These are phyloP conservation scores for Candidula unifasciata DNA, from an alignment of 2,888 invertebrate genomes.

Conservation along the genomic window DNA sequence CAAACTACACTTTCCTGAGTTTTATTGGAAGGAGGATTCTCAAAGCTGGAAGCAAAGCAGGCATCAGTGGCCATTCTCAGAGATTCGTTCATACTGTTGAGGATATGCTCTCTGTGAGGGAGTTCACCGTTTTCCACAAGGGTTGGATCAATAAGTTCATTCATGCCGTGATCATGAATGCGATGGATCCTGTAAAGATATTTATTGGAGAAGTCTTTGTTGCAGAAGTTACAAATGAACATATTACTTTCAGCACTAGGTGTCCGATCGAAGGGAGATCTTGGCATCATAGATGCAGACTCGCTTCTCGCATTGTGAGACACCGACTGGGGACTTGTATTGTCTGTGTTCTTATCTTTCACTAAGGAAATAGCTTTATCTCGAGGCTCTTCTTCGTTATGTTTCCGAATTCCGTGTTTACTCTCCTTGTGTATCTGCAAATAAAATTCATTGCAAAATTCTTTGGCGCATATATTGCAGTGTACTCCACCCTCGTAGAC, in stretches of 20 bases:
- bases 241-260: constrained; percentile 54
- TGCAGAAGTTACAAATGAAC: constrained; percentile 73
- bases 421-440: constrained; percentile 77
- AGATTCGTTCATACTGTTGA: constrained; percentile 51
- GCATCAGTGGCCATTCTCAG: constrained; percentile 57
- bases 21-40: constrained; percentile 21
- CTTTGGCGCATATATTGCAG: constrained; percentile 90
- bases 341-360: constrained; percentile 60
- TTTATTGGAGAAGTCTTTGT: constrained; percentile 93
- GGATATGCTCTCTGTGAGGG: constrained; percentile 47
- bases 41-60: constrained; percentile 45
- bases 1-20: constrained; percentile 81
- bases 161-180: constrained; percentile 73
- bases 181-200: constrained; percentile 80
- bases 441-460: constrained; percentile 77
- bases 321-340: constrained; percentile 51
- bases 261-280: constrained; percentile 18
- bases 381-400: constrained; percentile 58
- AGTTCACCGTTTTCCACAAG: constrained; percentile 52
- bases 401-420: constrained; percentile 74
- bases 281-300: background rate
- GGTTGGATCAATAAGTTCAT: constrained; percentile 51
- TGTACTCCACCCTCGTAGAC: constrained; percentile 85
- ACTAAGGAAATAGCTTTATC: constrained; percentile 48
- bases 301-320: constrained; percentile 29